These are phyloP conservation scores for Sternotherus odoratus DNA, from an alignment of 2,797 vertebrate genomes.

Conservation along the genomic window DNA sequence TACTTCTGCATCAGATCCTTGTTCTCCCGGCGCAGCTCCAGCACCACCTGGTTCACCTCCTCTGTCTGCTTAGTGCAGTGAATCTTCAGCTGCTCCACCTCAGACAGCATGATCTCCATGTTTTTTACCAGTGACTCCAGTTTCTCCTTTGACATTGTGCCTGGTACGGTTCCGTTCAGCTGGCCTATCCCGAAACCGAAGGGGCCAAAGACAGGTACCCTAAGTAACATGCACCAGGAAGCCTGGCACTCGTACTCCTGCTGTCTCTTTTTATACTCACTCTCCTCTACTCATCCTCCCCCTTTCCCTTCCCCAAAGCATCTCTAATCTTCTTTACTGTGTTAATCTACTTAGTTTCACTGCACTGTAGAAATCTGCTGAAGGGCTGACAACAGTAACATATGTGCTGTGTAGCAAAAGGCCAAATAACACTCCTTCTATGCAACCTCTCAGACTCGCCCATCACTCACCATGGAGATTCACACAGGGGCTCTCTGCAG, in stretches of 20 bases:
- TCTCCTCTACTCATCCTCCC: constrained; percentile 55
- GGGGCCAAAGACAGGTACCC: constrained; percentile 76
- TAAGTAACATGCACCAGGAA: constrained; percentile 67
- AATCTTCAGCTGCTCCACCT: constrained; percentile 90
- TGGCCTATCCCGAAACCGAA: constrained; percentile 71
- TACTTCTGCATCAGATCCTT: constrained; percentile 89
- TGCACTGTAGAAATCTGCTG: constrained; percentile 52
- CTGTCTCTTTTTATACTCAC: constrained; percentile 66
- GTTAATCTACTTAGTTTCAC: constrained; percentile 77
- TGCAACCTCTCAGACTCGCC: not conserved
- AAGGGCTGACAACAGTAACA: constrained; percentile 62
- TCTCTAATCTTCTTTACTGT: constrained; percentile 63
- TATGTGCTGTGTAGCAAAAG: constrained; percentile 61
- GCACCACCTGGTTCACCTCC: constrained; percentile 86
- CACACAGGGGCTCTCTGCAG: constrained; percentile 8
- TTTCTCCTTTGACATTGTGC: constrained; percentile 88
- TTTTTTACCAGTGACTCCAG: constrained; percentile 89
- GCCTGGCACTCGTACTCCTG: constrained; percentile 31
- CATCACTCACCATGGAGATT: constrained; percentile 42
- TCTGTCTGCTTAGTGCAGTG: constrained; percentile 89
- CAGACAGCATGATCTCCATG: constrained; percentile 89
- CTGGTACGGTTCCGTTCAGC: constrained; percentile 53
- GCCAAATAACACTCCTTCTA: constrained; percentile 34
- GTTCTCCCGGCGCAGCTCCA: constrained; percentile 87
- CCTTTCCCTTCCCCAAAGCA: constrained; percentile 56